These are phyloP conservation scores for Streptopelia turtur DNA, from an alignment of 2,797 vertebrate genomes.

Conservation along the genomic window DNA sequence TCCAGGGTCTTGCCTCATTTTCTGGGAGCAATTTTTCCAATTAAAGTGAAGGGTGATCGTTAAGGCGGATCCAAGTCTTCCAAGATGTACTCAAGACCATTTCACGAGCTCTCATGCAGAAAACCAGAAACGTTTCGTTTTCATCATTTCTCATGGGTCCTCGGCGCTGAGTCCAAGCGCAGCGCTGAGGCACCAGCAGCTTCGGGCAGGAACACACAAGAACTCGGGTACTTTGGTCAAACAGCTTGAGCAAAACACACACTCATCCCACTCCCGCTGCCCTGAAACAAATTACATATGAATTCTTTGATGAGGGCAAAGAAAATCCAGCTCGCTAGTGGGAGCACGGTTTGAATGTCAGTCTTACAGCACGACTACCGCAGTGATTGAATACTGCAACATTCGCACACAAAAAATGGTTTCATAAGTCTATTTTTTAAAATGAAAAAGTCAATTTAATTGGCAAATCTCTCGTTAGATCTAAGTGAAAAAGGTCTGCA, in stretches of 20 bases:
- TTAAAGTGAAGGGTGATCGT: background rate
- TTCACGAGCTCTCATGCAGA: background rate
- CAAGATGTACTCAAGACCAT: background rate
- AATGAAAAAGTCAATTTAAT: background rate
- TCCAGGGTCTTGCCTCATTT: background rate
- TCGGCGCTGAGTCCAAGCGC: background rate
- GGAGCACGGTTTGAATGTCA: conserved; percentile 1
- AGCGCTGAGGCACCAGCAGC: background rate
- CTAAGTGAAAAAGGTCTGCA: background rate
- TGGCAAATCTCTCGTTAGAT: background rate
- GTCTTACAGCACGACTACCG: background rate
- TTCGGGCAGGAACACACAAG: background rate
- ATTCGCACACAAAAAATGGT: background rate
- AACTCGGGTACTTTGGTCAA: background rate
- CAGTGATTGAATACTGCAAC: background rate
- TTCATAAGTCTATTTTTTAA: background rate
- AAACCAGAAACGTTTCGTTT: background rate
- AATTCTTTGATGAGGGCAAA: background rate
- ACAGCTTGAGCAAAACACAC: conserved; percentile 16
- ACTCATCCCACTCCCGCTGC: background rate
- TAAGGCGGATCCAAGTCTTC: background rate
- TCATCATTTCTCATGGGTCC: background rate
- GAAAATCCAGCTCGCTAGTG: background rate
- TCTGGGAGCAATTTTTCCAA: background rate
- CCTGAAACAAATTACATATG: conserved; percentile 14